Conservation (phyloP, 2,888 invertebrate species). For the Drosophila barbarae region DNA sequence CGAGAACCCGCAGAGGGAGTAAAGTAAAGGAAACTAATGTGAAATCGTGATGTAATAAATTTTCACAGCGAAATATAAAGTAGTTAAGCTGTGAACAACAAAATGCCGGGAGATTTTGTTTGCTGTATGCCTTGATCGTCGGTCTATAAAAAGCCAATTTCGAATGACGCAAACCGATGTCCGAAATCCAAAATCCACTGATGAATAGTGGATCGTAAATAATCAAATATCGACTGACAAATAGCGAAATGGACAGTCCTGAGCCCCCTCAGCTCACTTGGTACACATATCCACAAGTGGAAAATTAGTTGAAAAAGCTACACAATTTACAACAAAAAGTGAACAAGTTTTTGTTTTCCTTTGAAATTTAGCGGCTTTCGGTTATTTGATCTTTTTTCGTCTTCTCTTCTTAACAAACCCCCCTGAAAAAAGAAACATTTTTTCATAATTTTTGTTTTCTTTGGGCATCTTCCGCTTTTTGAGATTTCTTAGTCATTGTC, state of each 20-base stretch:
- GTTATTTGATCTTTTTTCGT: constrained; percentile 70
- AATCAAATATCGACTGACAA: constrained; percentile 64
- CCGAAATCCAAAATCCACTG: constrained; percentile 12
- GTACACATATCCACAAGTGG: constrained; percentile 58
- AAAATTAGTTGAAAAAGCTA: constrained; percentile 60
- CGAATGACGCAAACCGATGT: constrained; percentile 44
- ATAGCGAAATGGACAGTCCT: constrained; percentile 42
- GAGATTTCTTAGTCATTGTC: constrained; percentile 66
- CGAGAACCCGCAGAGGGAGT: constrained; percentile 26
- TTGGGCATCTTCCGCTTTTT: constrained; percentile 62
- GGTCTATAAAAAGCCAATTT: constrained; percentile 41
- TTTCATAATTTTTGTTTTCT: constrained; percentile 59
- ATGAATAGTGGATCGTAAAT: constrained; percentile 63
- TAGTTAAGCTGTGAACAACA: constrained; percentile 33
- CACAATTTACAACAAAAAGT: constrained; percentile 56
- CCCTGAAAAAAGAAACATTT: constrained; percentile 56
- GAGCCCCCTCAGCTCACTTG: constrained; percentile 9
- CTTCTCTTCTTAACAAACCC: constrained; percentile 44
- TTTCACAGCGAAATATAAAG: constrained; percentile 46
- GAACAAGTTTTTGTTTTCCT: constrained; percentile 74
- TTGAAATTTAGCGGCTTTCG: constrained; percentile 73
- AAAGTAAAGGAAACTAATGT: constrained; percentile 46
- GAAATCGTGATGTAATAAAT: constrained; percentile 58
- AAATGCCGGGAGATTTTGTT: constrained; percentile 54
- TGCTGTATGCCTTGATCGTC: constrained; percentile 37